Conservation (phyloP, 2,113 vertebrate species). For the Aphelocoma coerulescens region DNA sequence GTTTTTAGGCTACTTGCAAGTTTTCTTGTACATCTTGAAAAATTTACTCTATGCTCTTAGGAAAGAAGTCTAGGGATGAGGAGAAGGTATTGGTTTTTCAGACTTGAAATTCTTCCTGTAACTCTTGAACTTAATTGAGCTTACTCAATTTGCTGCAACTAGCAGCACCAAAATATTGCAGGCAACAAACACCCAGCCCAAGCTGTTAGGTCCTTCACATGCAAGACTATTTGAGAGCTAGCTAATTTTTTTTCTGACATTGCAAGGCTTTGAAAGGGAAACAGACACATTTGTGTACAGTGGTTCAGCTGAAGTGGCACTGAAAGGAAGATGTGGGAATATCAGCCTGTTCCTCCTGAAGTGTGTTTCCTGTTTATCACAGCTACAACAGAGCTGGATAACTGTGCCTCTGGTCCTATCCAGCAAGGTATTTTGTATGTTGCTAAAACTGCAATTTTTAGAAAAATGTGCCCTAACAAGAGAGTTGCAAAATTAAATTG, state of each 20-base stretch:
- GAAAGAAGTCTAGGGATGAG: not conserved
- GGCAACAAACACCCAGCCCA: not conserved
- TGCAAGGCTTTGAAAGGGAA: not conserved
- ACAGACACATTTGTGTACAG: not conserved
- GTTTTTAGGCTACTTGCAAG: not conserved
- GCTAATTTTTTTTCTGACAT: not conserved
- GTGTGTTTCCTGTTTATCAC: not conserved
- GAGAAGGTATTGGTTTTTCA: not conserved
- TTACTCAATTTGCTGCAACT: not conserved
- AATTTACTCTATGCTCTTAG: not conserved
- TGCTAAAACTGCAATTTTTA: not conserved
- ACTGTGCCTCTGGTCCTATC: not conserved
- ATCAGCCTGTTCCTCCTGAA: not conserved
- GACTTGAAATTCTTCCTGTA: not conserved
- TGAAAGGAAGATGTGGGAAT: not conserved
- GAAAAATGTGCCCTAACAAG: not conserved
- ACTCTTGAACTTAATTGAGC: not conserved
- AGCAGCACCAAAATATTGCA: not conserved
- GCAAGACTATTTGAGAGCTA: not conserved
- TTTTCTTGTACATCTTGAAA: not conserved
- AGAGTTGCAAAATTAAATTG: not conserved
- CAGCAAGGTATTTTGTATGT: not conserved
- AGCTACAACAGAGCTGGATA: not conserved
- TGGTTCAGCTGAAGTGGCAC: not conserved
- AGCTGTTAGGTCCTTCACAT: not conserved